Evolutionary conservation across 2,113 vertebrate species (phyloP).

Genomic region (Corythornis cristatus): DNA sequence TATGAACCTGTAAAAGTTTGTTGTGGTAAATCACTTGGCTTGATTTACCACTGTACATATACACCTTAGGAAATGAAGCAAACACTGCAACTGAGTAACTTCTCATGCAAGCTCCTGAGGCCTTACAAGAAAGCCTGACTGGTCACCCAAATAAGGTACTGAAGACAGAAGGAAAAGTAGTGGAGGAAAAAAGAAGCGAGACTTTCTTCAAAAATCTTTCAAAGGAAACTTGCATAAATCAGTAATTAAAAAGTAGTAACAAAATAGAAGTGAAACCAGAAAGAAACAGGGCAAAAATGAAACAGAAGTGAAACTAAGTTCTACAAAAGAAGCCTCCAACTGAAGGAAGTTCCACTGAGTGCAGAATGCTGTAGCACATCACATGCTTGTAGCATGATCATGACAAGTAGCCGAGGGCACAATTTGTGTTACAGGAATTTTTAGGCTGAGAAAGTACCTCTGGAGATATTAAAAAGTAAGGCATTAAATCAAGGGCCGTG

Average conservation of each 20-base stretch:
- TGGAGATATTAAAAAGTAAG: not conserved
- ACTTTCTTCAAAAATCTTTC: not conserved
- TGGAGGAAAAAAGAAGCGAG: fast-evolving
- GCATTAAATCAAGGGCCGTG: not conserved
- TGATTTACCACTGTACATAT: not conserved
- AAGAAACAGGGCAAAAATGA: not conserved
- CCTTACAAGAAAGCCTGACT: not conserved
- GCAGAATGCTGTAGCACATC: not conserved
- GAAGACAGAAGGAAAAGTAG: not conserved
- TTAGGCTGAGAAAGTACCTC: not conserved
- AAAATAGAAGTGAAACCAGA: not conserved
- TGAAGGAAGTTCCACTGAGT: not conserved
- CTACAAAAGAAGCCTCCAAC: not conserved
- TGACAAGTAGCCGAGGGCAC: not conserved
- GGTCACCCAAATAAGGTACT: not conserved
- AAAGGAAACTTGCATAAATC: not conserved
- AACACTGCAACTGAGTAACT: fast-evolving
- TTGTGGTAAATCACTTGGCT: not conserved
- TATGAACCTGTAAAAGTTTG: not conserved
- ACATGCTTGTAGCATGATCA: not conserved
- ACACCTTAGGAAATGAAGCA: not conserved
- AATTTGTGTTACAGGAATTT: not conserved
- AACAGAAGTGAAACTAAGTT: not conserved
- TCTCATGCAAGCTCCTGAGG: not conserved
- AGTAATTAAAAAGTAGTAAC: not conserved